phyloP scores from a whole-genome alignment of 1,140 invertebrate genomes.

The Trachymyrmex cornetzi region DNA sequence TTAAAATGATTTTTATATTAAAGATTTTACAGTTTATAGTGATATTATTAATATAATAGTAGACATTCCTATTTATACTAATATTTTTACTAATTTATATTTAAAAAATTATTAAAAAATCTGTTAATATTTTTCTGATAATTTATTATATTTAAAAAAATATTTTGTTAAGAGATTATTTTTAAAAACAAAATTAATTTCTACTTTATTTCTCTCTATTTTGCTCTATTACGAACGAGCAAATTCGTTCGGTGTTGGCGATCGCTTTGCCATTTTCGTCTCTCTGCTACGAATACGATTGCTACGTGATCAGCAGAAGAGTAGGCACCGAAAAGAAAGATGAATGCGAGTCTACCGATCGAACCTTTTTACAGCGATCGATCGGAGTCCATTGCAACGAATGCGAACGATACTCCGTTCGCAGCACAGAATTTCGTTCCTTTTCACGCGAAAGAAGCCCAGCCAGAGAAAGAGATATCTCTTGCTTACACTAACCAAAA shows the following conservation, averaged over 20 bases:
- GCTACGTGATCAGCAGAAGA: constrained; percentile 25
- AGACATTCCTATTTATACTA: neutral
- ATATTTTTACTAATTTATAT: neutral
- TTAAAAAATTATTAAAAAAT: neutral
- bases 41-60: neutral
- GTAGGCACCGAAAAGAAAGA: constrained; percentile 33
- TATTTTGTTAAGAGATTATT: neutral
- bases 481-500: constrained; percentile 36
- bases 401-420: constrained; percentile 62
- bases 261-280: constrained; percentile 17
- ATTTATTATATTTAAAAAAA: neutral
- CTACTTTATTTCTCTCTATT: neutral
- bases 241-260: neutral
- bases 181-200: neutral
- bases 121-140: neutral
- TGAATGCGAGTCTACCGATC: constrained; percentile 3
- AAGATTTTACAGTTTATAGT: neutral
- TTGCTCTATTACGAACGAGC: neutral
- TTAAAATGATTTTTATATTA: constrained; percentile 5
- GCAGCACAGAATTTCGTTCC: constrained; percentile 47
- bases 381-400: constrained; percentile 52
- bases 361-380: constrained; percentile 52
- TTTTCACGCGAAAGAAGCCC: constrained; percentile 7
- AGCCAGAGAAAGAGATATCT: constrained; percentile 7
- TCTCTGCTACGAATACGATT: neutral